Base-by-base conservation (phyloP, 1,140 invertebrate genomes). In the Aphidius ervi region DNA sequence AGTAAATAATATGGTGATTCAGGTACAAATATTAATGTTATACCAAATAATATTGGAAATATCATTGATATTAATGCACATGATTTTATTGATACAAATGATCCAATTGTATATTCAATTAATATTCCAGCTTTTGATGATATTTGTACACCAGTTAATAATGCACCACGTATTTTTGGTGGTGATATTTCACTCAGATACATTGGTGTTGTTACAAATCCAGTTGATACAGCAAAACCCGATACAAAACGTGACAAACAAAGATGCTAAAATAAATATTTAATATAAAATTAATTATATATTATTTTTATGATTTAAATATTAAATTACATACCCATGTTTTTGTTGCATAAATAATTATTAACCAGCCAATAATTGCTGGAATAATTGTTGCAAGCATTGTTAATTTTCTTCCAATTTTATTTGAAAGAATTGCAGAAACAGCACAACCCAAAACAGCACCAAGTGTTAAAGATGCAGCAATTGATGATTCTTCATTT, bases 1-100 rank as follows among this genome's bases (percentile, higher is more conserved):
- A 87, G 73, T 47, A 83, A 80, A 66, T 85, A 89, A 63, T 89
- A 85, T 0, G 90, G 90, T 8, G 88, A 88, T 75, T 92, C 89
- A 0, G 89, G 88, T 73, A 90, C 81, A 60, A 82, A 84, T 41
- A 82, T 77, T 67, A 87, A 85, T 5, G 78, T 80, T 3, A 86
- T 60, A 1, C 85, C 72, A 57, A 86, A 84, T 2, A 87, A 63
- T 1, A 85, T 74, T 1, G 86, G 78, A 46, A 83, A 68, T 0
- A 74, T 64, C 43, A 83, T 74, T 43, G 82, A 82, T 47, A 84
- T 77, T 43, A 82, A 74, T 1, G 83, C 81, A 5, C 84, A 72
- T 6, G 82, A 80, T 37, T 81, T 76, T 48, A 83, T 83, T 37
- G 80, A 83, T 3, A 83, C 77, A 63, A 81, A 83, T 4, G 83